phyloP scores from a whole-genome alignment of 2,797 vertebrate species.

The Champsocephalus esox region DNA sequence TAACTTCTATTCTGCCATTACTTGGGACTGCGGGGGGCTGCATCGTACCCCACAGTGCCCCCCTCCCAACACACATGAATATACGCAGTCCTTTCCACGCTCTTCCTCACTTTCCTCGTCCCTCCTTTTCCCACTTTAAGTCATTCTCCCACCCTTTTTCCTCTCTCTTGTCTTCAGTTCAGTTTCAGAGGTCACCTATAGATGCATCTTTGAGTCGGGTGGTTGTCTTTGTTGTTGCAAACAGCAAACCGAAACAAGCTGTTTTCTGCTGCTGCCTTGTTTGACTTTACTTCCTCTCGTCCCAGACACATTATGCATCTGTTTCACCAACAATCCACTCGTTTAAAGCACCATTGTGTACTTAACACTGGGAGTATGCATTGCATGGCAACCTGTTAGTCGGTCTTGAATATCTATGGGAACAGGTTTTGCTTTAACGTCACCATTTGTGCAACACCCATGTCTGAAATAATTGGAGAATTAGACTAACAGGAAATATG shows the following conservation, averaged over 20 bases:
- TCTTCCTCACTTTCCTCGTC: conserved; percentile 42
- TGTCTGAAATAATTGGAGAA: neutral
- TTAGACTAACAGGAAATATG: neutral
- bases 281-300: conserved; percentile 4
- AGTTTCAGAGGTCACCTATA: conserved; percentile 64
- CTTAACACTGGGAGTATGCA: conserved; percentile 1
- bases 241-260: conserved; percentile 42
- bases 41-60: conserved; percentile 70
- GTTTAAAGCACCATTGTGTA: neutral
- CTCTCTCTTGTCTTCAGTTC: conserved; percentile 36
- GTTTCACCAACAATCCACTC: conserved; percentile 6
- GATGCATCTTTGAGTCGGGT: conserved; percentile 44
- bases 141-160: neutral
- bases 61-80: conserved; percentile 47
- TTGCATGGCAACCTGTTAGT: neutral
- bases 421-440: neutral
- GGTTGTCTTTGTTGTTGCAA: conserved; percentile 35
- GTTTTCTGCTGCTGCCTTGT: neutral
- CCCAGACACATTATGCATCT: neutral
- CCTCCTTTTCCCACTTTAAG: conserved; percentile 16
- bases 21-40: conserved; percentile 82
- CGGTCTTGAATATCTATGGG: neutral
- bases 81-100: conserved; percentile 19
- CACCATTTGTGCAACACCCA: neutral
- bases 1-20: conserved; percentile 88